Evolutionary conservation across 1,140 invertebrate species (phyloP), one percentile per base, ranked within the genome.

Genomic region (Drosophila aff.): DNA sequence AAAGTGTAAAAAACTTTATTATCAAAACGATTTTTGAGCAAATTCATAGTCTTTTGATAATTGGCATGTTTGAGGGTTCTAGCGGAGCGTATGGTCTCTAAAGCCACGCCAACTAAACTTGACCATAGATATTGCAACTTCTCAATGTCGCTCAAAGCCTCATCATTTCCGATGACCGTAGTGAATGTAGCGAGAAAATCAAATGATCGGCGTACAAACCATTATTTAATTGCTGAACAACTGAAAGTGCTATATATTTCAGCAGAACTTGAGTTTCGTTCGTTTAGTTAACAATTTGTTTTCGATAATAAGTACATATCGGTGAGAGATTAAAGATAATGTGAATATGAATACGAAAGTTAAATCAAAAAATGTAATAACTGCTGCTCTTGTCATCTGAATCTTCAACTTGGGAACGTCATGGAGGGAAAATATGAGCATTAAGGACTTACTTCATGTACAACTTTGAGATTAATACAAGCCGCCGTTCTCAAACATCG

Each of bases 231-330:
- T 40, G 21, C 13, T 44, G 28, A 62, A 13, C 28, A 64, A 64
- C 33, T 40, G n/a, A 49, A 69, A 46, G n/a, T 46, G 9, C 31
- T 21, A 46, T 38, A 44, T 36, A 28, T 46, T 69, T 44, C n/a
- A n/a, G 8, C 64, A 55, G 68, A 69, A 33, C 21, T n/a, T 38
- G 3, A 23, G 21, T 7, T 26, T n/a, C n/a, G 3, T 49, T 15
- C 28, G 10, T 18, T 66, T 52, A 58, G 47, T 67, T 72, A 18
- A 41, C 40, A 58, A 46, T 65, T 21, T 38, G 3, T 21, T n/a
- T n/a, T 76, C 74, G 82, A 78, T 84, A 84, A 74, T 81, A 15
- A 33, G 6, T 36, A 75, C 47, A 78, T 85, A 84, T 78, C 82
- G 60, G 78, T 60, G 4, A 38, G 43, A 8, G 10, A 69, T 67